Evolutionary conservation across 2,888 invertebrate genomes (phyloP).

Genomic region (Trichogramma dendrolimi): DNA sequence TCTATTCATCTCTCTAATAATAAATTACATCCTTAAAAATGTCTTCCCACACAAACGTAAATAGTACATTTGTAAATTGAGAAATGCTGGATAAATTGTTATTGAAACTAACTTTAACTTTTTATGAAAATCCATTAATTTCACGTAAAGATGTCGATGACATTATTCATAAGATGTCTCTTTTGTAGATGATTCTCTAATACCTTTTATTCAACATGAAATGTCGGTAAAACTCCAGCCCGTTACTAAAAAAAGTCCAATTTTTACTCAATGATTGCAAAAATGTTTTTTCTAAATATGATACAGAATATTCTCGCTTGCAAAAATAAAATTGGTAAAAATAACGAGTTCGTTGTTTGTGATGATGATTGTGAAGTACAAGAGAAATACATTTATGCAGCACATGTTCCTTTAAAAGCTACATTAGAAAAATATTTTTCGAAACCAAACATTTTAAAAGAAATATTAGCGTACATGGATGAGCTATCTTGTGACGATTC

Average conservation of each 20-base stretch:
- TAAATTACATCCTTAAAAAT: too few species aligned
- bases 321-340: conserved; percentile 22
- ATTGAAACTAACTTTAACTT: too few species aligned
- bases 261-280: conserved; percentile 16
- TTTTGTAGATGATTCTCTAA: conserved; percentile 12
- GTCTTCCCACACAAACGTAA: too few species aligned
- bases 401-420: conserved; percentile 20
- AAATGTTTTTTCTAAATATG: conserved; percentile 14
- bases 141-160: conserved; percentile 21
- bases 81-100: too few species aligned
- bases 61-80: too few species aligned
- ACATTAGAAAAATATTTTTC: conserved; percentile 11
- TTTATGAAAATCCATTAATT: conserved; percentile 17
- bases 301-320: conserved; percentile 15
- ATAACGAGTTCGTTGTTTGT: conserved; percentile 4
- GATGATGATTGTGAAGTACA: conserved; percentile 14
- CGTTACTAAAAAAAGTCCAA: conserved; percentile 8
- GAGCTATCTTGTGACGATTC: conserved; percentile 8
- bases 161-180: conserved; percentile 11
- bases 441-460: not conserved
- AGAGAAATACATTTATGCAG: conserved; percentile 21
- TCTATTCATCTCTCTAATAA: too few species aligned
- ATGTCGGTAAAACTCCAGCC: conserved; percentile 14
- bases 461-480: conserved; percentile 11
- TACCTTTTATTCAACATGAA: conserved; percentile 19